Evolutionary conservation across 1,140 invertebrate genomes (phyloP).

Genomic region (Proales similis): DNA sequence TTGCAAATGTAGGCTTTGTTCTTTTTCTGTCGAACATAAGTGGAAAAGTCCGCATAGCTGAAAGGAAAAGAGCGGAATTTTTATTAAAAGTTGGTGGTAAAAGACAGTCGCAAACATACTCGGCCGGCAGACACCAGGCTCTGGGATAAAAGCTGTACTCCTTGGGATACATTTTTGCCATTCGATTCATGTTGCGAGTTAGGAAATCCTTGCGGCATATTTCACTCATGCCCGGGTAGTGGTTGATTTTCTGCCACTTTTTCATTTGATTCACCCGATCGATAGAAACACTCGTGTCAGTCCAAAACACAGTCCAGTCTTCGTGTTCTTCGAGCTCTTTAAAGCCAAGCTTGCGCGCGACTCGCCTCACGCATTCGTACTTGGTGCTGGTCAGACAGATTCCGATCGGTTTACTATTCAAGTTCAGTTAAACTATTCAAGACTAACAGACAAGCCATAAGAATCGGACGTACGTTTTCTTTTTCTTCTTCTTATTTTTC

Average conservation of each 20-base stretch:
- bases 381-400: conserved; percentile 32
- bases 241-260: conserved; percentile 74
- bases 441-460: neutral
- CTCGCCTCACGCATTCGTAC: conserved; percentile 44
- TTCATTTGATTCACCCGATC: conserved; percentile 80
- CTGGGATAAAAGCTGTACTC: conserved; percentile 84
- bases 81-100: neutral
- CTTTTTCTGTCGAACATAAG: conserved; percentile 53
- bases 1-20: conserved; percentile 77
- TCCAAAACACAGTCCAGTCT: conserved; percentile 81
- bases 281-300: conserved; percentile 70
- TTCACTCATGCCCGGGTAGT: conserved; percentile 84
- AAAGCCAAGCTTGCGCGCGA: conserved; percentile 67
- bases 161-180: conserved; percentile 73
- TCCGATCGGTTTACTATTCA: neutral
- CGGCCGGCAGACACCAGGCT: conserved; percentile 85
- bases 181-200: conserved; percentile 73
- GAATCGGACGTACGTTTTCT: too few relatives aligned
- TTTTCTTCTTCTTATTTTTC: conserved; percentile 38
- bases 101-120: conserved; percentile 55
- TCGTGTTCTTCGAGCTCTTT: conserved; percentile 70
- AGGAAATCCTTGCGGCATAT: conserved; percentile 78
- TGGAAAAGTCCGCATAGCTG: conserved; percentile 51
- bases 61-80: neutral
- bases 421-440: neutral